A percentile compares a stretch with the other conserved stretches of the same genome.
phyloP scores from a whole-genome alignment of 2,888 invertebrate species.

The Cybosia mesomella region DNA sequence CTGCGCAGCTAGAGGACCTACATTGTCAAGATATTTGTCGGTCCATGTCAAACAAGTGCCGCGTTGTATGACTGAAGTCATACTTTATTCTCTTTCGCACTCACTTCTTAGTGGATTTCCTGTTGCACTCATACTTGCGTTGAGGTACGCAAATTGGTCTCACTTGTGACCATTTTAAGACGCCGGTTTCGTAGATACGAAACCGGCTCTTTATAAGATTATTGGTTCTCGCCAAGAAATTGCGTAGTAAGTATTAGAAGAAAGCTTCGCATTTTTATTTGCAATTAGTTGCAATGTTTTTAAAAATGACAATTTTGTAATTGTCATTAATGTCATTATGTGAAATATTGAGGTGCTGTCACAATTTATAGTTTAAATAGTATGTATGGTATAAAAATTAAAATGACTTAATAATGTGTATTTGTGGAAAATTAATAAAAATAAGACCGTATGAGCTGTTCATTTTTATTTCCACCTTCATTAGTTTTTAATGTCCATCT shows the following conservation, averaged over 20 bases:
- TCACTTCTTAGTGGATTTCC: too few species aligned
- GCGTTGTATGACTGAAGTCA: too few species aligned
- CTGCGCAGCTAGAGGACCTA: too few species aligned
- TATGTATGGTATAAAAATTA: conserved; percentile 24
- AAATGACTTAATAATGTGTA: conserved; percentile 43
- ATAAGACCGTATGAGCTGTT: conserved; percentile 32
- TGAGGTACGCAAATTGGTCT: too few species aligned
- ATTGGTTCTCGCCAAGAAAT: neutral
- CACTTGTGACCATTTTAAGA: too few species aligned
- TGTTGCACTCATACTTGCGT: too few species aligned
- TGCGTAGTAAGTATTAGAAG: neutral
- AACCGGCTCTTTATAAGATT: too few species aligned
- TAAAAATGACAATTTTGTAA: conserved; percentile 31
- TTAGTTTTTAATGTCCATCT: neutral
- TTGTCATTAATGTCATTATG: conserved; percentile 8
- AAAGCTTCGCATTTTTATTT: neutral
- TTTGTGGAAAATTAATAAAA: conserved; percentile 34
- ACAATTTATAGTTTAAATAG: conserved; percentile 35
- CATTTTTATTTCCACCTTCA: neutral
- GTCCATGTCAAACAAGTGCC: too few species aligned
- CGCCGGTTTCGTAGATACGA: too few species aligned
- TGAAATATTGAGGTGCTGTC: conserved; percentile 45
- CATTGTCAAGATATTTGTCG: too few species aligned
- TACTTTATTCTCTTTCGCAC: too few species aligned
- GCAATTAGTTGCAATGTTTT: neutral